Evolutionary conservation across 1,140 invertebrate genomes (phyloP), one percentile per base, ranked within the genome.

Genomic region (Oedothorax gibbosus): DNA sequence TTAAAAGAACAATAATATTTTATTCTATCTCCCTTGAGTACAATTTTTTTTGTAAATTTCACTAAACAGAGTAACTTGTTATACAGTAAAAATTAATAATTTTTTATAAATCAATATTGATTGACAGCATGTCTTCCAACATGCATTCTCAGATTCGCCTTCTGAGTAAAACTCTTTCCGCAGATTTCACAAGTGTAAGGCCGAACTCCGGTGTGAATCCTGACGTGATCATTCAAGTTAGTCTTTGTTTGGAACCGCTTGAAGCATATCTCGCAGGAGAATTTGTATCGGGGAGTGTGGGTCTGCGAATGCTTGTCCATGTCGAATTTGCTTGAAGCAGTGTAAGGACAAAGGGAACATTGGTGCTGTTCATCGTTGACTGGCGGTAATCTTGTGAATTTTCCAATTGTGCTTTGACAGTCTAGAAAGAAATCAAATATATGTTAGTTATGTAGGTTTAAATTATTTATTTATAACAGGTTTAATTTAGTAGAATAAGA

Each of bases 121-220:
- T 20, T 35, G 18, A n/a, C 50, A 71, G 5, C 20, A 18, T 71
- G 68, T 9, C 50, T 20, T 14, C n/a, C 12, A 18, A 53, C 15
- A 71, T 71, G 68, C 3, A 11, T 51, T 71, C 54, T 71, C n/a
- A 71, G 54, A 51, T 71, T 71, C n/a, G 49, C 68, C 68, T 71
- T 71, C n/a, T 71, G 68, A 71, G n/a, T 71, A 51, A 71, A 71
- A 20, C 20, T 50, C 53, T 53, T 68, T 18, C 21, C 18, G 53
- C 83, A 85, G 15, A 57, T 1, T 9, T 35, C 15, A 35, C 94
- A 95, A 71, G 91, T 90, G 88, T 92, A 93, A 4, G 93, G 93
- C 57, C 92, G 91, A 87, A 93, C 92, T 57, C 92, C 92, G 75
- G 91, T 84, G 35, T 84, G 81, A n/a, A 35, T 84, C 54, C 81